Conservation (phyloP, 2,888 invertebrate genomes). For the Apoda limacodes region DNA sequence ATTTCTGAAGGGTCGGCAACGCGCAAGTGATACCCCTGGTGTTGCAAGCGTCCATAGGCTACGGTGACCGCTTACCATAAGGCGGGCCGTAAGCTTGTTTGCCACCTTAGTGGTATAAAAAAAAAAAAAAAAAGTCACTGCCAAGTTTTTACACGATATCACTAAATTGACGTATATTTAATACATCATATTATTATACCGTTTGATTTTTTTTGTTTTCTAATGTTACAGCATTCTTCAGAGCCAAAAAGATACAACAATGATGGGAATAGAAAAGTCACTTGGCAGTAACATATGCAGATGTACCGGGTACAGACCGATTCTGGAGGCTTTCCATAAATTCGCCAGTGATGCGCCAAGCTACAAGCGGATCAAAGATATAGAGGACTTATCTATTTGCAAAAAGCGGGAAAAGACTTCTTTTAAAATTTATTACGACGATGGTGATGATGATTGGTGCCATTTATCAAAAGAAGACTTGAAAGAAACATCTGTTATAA, state of each 20-base stretch:
- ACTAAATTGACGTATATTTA: too few relatives aligned
- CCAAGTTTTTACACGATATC: too few relatives aligned
- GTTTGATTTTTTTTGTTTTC: conserved; percentile 4
- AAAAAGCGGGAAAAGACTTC: conserved; percentile 19
- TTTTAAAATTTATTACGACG: conserved; percentile 15
- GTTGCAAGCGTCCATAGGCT: too few relatives aligned
- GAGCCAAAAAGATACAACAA: conserved; percentile 50
- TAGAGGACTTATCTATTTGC: conserved; percentile 32
- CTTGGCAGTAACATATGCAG: conserved; percentile 81
- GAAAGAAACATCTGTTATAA: conserved; percentile 15
- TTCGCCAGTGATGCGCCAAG: conserved; percentile 57
- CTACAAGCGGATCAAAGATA: conserved; percentile 25
- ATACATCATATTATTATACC: too few relatives aligned
- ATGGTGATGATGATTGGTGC: conserved; percentile 37
- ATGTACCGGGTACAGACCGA: conserved; percentile 77
- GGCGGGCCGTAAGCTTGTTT: too few relatives aligned
- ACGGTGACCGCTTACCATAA: too few relatives aligned
- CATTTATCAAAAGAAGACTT: conserved; percentile 27
- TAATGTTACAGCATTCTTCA: conserved; percentile 39
- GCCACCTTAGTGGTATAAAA: too few relatives aligned
- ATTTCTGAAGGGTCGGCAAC: too few relatives aligned
- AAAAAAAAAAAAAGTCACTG: too few relatives aligned
- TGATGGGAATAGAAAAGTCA: conserved; percentile 74
- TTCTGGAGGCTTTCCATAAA: conserved; percentile 72
- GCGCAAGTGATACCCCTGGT: too few relatives aligned